Conservation (phyloP, 2,113 vertebrate species). For the Rhabdornis inornatus region DNA sequence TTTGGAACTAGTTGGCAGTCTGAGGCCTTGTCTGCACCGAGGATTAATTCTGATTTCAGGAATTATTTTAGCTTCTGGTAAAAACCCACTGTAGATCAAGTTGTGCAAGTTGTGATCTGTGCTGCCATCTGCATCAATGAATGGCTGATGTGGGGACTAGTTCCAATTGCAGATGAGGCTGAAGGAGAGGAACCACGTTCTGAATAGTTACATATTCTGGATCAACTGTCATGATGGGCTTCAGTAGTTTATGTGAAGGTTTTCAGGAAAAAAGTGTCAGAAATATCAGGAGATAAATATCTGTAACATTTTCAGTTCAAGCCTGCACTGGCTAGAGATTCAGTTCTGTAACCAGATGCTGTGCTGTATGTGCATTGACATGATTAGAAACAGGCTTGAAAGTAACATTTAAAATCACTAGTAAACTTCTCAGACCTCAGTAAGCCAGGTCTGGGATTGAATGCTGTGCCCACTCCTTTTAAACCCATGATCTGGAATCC, state of each 20-base stretch:
- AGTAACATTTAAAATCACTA: not conserved
- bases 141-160: not conserved
- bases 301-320: not conserved
- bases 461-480: not conserved
- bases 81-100: not conserved
- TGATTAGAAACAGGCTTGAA: constrained; percentile 15
- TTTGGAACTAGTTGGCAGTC: constrained; percentile 4
- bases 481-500: not conserved
- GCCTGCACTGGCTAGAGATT: not conserved
- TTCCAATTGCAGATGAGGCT: not conserved
- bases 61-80: constrained; percentile 37
- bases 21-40: not conserved
- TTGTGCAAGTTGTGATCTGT: not conserved
- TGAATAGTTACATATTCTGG: not conserved
- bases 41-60: constrained; percentile 26
- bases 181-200: not conserved
- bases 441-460: not conserved
- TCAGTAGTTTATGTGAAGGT: not conserved
- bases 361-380: not conserved
- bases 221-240: not conserved
- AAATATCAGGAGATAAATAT: not conserved
- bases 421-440: not conserved
- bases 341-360: not conserved
- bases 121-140: not conserved
- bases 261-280: not conserved